A percentile compares a stretch with the other conserved stretches of the same genome.
Evolutionary conservation across 2,113 vertebrate genomes (phyloP).

Genomic region (Atractosteus spatula): DNA sequence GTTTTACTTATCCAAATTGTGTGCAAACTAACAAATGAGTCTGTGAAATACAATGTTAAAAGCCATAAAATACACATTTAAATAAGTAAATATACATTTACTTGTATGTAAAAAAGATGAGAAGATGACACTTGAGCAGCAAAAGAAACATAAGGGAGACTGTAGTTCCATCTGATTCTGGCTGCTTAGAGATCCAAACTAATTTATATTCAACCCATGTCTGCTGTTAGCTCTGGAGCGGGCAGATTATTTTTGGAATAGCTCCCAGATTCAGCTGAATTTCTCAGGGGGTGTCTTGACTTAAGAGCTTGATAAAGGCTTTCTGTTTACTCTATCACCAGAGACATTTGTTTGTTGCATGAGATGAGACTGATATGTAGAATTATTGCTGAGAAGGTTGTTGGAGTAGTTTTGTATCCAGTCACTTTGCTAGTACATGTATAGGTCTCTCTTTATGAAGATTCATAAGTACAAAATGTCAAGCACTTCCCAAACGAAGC

Average conservation of each 20-base stretch:
- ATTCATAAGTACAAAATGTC: neutral
- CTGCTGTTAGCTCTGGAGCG: slow-evolving; percentile 36
- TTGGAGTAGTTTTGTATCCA: neutral
- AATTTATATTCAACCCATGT: slow-evolving; percentile 58
- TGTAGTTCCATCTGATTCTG: neutral
- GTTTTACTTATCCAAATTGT: too few species aligned
- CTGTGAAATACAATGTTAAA: too few species aligned
- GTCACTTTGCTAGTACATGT: neutral
- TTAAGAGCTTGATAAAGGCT: neutral
- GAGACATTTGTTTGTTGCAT: too few species aligned
- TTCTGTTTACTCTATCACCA: neutral
- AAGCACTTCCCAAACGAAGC: too few species aligned
- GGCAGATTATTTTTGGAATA: slow-evolving; percentile 49
- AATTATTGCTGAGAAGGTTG: neutral
- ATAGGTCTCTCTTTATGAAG: neutral
- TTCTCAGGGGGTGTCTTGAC: slow-evolving; percentile 14
- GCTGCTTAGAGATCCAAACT: slow-evolving; percentile 4
- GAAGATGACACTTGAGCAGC: neutral
- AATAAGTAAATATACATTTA: neutral
- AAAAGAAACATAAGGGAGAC: neutral
- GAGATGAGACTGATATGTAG: neutral
- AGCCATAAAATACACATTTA: too few species aligned
- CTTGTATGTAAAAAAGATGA: neutral
- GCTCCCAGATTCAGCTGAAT: slow-evolving; percentile 44
- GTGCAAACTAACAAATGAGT: too few species aligned